phyloP scores from a whole-genome alignment of 2,113 vertebrate genomes.

The Coptodon bakossiorum region DNA sequence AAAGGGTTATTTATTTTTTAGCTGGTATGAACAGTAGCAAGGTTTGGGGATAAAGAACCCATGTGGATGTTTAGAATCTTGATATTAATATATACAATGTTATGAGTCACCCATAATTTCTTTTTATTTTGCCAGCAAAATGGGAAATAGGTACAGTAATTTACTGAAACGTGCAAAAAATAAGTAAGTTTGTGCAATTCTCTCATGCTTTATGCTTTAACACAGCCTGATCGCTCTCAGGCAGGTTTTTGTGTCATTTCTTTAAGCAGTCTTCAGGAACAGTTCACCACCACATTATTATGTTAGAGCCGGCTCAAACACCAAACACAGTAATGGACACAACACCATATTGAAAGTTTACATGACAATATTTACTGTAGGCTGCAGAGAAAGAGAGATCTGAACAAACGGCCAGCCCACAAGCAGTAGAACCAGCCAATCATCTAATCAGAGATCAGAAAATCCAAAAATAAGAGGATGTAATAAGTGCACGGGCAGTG shows the following conservation, averaged over 20 bases:
- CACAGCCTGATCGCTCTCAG: neutral
- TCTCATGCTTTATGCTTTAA: neutral
- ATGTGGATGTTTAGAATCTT: neutral
- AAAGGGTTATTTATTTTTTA: neutral
- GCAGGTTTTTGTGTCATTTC: neutral
- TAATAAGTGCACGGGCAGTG: neutral
- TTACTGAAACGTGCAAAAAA: neutral
- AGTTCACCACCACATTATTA: neutral
- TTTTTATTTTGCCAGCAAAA: neutral
- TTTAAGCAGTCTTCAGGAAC: neutral
- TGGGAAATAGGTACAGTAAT: neutral
- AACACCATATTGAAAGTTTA: neutral
- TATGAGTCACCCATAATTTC: fast-evolving
- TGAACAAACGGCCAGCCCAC: neutral
- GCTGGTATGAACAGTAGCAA: neutral
- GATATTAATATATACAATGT: neutral
- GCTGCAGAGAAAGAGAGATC: fast-evolving
- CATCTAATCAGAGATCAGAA: neutral
- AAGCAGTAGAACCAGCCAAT: neutral
- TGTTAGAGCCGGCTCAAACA: neutral
- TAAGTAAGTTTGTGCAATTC: fast-evolving
- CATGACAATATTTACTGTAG: neutral
- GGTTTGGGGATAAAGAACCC: neutral
- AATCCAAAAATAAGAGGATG: neutral
- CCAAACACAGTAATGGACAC: neutral